Percentiles rank a stretch among this genome's conserved stretches.
Evolutionary conservation across 2,797 vertebrate species (phyloP).

Genomic region (Ciconia nigra): DNA sequence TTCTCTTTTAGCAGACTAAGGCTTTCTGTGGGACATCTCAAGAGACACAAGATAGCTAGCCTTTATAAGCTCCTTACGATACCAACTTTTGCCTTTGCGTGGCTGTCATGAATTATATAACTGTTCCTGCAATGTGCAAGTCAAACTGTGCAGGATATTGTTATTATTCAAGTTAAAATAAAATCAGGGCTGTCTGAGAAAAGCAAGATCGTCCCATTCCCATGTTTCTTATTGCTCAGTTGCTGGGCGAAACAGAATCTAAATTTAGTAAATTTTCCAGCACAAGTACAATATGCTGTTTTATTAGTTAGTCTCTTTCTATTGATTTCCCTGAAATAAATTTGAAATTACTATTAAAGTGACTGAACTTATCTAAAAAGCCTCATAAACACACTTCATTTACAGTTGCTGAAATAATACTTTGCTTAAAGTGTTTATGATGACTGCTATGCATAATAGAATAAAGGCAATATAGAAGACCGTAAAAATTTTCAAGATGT

Average conservation of each 20-base stretch:
- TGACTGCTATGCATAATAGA: neutral
- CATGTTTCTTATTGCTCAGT: conserved; percentile 6
- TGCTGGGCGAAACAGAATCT: neutral
- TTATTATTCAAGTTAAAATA: conserved; percentile 50
- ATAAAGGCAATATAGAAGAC: neutral
- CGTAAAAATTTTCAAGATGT: neutral
- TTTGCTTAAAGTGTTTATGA: neutral
- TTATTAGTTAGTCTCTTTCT: neutral
- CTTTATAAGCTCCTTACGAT: neutral
- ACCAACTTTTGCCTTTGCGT: neutral
- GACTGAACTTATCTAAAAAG: neutral
- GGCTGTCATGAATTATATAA: neutral
- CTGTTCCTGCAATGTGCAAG: neutral
- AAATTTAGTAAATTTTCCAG: conserved; percentile 50
- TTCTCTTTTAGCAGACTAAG: neutral
- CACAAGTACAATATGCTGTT: neutral
- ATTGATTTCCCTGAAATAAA: neutral
- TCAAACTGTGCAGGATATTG: neutral
- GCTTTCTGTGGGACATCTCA: neutral
- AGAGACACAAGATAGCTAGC: neutral
- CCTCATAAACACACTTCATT: neutral
- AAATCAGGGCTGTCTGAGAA: conserved; percentile 48
- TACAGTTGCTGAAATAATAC: neutral
- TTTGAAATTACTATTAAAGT: neutral
- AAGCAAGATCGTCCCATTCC: conserved; percentile 13